Evolutionary conservation across 2,113 vertebrate species (phyloP).

Genomic region (Stercorarius parasiticus): DNA sequence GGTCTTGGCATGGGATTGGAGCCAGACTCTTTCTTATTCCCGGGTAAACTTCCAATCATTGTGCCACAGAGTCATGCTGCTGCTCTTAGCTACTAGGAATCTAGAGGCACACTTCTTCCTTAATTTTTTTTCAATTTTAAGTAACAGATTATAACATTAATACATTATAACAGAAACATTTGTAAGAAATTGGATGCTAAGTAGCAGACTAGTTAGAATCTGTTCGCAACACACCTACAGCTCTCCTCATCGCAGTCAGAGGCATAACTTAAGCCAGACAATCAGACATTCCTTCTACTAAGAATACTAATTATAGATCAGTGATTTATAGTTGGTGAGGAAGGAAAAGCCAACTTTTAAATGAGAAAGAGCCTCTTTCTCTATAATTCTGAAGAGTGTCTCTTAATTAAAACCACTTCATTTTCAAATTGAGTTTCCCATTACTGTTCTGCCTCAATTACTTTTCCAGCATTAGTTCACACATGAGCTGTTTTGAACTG

Average conservation of each 20-base stretch:
- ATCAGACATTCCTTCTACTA: not conserved
- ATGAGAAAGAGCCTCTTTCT: not conserved
- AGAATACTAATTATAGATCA: not conserved
- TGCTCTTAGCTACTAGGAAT: not conserved
- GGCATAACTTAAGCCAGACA: not conserved
- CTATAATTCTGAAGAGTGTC: not conserved
- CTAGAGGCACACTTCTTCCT: not conserved
- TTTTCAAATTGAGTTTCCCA: slow-evolving; percentile 30
- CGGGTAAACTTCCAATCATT: not conserved
- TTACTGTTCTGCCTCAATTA: slow-evolving; percentile 11
- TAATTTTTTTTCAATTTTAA: not conserved
- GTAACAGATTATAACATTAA: not conserved
- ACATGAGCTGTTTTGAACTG: not conserved
- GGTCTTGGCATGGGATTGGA: not conserved
- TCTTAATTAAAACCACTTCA: slow-evolving; percentile 42
- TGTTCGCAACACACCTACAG: not conserved
- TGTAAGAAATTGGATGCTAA: not conserved
- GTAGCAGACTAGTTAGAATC: not conserved
- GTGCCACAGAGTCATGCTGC: not conserved
- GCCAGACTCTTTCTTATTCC: not conserved
- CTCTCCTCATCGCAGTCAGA: not conserved
- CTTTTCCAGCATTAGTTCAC: not conserved
- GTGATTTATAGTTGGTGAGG: not conserved
- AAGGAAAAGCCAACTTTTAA: slow-evolving; percentile 28
- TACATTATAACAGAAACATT: not conserved